Conservation (phyloP, 2,797 vertebrate species). For the Rhinichthys osculus region DNA sequence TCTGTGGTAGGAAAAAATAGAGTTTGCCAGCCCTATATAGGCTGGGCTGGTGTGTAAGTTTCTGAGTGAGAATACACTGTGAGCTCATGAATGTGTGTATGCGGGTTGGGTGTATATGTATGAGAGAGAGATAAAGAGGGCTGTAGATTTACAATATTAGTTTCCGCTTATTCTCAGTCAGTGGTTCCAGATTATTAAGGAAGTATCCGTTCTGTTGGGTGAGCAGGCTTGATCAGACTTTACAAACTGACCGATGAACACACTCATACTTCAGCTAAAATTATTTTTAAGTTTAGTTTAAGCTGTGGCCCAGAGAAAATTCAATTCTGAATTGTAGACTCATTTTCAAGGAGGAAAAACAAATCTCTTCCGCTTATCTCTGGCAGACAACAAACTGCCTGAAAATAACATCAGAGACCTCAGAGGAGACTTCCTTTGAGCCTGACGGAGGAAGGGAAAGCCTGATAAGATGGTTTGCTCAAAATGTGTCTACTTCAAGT, state of each 20-base stretch:
- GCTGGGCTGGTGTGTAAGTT: constrained; percentile 14
- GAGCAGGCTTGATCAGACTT: constrained; percentile 19
- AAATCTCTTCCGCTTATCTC: constrained; percentile 73
- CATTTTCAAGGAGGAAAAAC: constrained; percentile 57
- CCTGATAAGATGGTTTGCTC: constrained; percentile 72
- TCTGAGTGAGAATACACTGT: constrained; percentile 24
- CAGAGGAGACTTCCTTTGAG: constrained; percentile 74
- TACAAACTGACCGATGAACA: background rate
- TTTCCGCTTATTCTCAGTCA: constrained; percentile 47
- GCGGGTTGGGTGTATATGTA: constrained; percentile 17
- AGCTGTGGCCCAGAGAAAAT: constrained; percentile 8
- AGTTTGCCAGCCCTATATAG: constrained; percentile 25
- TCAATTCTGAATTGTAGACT: constrained; percentile 28
- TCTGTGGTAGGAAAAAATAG: constrained; percentile 51
- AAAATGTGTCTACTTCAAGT: constrained; percentile 47
- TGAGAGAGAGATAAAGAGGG: constrained; percentile 22
- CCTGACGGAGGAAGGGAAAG: constrained; percentile 57
- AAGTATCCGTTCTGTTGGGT: constrained; percentile 8
- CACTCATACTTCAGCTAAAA: constrained; percentile 15
- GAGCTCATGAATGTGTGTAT: constrained; percentile 19
- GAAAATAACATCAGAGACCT: constrained; percentile 76
- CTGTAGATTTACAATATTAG: constrained; percentile 37
- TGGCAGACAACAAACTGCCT: constrained; percentile 69
- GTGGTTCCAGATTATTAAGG: constrained; percentile 29
- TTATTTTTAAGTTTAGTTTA: background rate